phyloP scores from a whole-genome alignment of 2,113 vertebrate species.

The Psittacara wagleri region DNA sequence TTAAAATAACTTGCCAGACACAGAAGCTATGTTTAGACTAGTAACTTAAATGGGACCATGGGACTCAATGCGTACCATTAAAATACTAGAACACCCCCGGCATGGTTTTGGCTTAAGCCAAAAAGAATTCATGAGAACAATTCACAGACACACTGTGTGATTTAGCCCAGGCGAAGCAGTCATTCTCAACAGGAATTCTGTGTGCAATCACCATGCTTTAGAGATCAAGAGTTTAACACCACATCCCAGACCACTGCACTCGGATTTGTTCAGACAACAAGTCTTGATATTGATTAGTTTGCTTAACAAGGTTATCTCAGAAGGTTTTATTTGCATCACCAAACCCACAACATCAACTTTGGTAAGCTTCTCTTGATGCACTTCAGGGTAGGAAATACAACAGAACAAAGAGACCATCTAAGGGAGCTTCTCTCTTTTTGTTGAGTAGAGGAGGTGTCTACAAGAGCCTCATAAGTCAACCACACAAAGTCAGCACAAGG shows the following conservation, averaged over 20 bases:
- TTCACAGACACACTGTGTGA: not conserved
- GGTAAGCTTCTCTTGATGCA: not conserved
- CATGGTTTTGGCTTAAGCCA: not conserved
- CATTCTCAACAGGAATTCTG: not conserved
- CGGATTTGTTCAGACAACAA: not conserved
- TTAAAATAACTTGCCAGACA: not conserved
- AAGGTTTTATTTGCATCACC: not conserved
- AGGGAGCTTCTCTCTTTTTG: not conserved
- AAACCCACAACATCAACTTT: not conserved
- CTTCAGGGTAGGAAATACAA: not conserved
- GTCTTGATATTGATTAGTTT: not conserved
- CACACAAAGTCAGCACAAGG: not conserved
- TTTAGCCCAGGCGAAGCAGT: not conserved
- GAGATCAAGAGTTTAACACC: not conserved
- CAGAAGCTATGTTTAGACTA: not conserved
- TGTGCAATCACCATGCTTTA: not conserved
- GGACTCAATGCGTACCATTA: not conserved
- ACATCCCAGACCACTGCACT: fast-evolving
- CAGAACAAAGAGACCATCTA: not conserved
- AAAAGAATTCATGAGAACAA: not conserved
- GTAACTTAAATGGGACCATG: not conserved
- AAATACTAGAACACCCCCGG: not conserved
- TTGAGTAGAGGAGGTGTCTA: not conserved
- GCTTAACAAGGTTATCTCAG: not conserved
- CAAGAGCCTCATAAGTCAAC: not conserved